Evolutionary conservation across 2,797 vertebrate genomes (phyloP).

Genomic region (Syngnathus rostellatus): DNA sequence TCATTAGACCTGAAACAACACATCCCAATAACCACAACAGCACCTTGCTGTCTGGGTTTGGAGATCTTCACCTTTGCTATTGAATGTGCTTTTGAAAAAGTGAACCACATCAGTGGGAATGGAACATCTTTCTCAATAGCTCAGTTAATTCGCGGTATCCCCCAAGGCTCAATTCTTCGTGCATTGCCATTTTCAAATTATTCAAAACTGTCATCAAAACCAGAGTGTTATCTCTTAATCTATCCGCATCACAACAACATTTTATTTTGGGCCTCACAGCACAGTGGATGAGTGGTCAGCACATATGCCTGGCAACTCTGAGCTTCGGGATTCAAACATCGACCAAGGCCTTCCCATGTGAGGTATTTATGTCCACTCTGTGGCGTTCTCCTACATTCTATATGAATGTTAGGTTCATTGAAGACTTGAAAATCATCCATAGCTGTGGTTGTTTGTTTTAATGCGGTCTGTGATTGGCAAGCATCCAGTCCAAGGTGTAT

Average conservation of each 20-base stretch:
- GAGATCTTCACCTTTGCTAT: background rate
- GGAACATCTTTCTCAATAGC: background rate
- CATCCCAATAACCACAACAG: background rate
- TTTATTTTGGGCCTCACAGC: background rate
- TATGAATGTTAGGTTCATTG: too few relatives aligned
- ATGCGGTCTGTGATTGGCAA: too few relatives aligned
- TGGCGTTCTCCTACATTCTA: too few relatives aligned
- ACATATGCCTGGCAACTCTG: background rate
- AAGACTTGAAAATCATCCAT: too few relatives aligned
- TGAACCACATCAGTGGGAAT: background rate
- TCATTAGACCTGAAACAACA: background rate
- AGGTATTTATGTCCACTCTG: too few relatives aligned
- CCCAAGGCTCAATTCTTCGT: background rate
- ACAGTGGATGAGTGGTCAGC: too few relatives aligned
- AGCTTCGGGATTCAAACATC: background rate
- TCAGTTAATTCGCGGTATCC: background rate
- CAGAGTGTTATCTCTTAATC: slow-evolving; percentile 3
- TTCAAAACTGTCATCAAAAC: background rate
- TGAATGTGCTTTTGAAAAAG: background rate
- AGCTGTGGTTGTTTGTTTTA: too few relatives aligned
- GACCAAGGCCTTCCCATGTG: background rate
- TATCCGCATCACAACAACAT: background rate
- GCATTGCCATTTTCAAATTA: background rate
- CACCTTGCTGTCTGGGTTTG: background rate
- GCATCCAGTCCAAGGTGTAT: background rate